These are phyloP conservation scores for Latheticus oryzae DNA, from an alignment of 2,888 invertebrate genomes.

Conservation along the genomic window DNA sequence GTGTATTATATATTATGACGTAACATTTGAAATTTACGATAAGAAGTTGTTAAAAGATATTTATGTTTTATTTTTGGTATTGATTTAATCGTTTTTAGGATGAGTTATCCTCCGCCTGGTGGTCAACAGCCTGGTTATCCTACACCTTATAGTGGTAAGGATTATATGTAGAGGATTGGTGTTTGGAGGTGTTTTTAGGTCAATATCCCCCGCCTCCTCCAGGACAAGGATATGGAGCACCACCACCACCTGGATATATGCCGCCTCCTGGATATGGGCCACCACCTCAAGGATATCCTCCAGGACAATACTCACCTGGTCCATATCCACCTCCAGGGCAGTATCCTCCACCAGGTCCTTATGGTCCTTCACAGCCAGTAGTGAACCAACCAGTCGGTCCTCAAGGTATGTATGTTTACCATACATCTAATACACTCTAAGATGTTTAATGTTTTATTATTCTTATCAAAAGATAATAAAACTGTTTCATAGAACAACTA, in stretches of 20 bases:
- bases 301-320: slow-evolving; percentile 46
- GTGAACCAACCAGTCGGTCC: slow-evolving; percentile 32
- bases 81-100: too few species aligned
- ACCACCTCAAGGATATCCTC: slow-evolving; percentile 47
- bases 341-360: slow-evolving; percentile 51
- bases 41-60: too few species aligned
- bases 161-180: slow-evolving; percentile 3
- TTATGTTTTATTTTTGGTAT: too few species aligned
- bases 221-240: slow-evolving; percentile 48
- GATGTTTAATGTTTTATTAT: too few species aligned
- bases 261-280: slow-evolving; percentile 50
- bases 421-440: too few species aligned
- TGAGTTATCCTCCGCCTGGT: slow-evolving; percentile 37
- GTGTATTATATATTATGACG: too few species aligned
- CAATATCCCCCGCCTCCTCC: slow-evolving; percentile 44
- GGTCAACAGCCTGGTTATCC: slow-evolving; percentile 32
- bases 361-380: slow-evolving; percentile 50
- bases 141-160: slow-evolving; percentile 31
- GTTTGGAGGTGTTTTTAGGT: too few species aligned
- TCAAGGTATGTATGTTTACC: too few species aligned
- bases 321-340: slow-evolving; percentile 53
- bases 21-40: too few species aligned
- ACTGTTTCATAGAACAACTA: background rate
- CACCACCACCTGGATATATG: slow-evolving; percentile 48
- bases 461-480: slow-evolving; percentile 40